These are phyloP conservation scores for Anagrus nilaparvatae DNA, from an alignment of 1,140 invertebrate species.

Conservation along the genomic window DNA sequence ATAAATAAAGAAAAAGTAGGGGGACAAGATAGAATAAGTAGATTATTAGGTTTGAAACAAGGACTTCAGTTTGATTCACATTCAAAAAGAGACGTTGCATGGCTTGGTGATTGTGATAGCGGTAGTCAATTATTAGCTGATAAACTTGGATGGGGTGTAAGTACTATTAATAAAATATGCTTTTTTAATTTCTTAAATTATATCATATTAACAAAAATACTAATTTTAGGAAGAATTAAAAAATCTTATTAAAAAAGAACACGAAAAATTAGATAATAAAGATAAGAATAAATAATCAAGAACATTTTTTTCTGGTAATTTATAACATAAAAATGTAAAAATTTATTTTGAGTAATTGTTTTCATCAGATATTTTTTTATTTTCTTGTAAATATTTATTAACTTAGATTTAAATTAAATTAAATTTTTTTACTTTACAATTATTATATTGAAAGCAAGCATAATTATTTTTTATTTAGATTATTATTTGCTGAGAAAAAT, in stretches of 20 bases:
- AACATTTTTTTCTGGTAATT: too few relatives aligned
- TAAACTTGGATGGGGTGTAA: conserved; percentile 71
- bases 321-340: too few relatives aligned
- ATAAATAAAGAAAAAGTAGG: conserved; percentile 77
- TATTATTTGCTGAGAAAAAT: too few relatives aligned
- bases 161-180: conserved; percentile 27
- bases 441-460: too few relatives aligned
- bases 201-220: too few relatives aligned
- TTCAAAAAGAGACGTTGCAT: conserved; percentile 65
- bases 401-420: too few relatives aligned
- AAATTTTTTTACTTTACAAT: too few relatives aligned
- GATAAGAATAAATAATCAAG: neutral
- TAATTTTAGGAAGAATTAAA: conserved; percentile 1
- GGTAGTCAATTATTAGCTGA: conserved; percentile 70
- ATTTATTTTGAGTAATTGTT: too few relatives aligned
- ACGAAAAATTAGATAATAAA: conserved; percentile 1
- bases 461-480: too few relatives aligned
- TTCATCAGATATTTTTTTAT: too few relatives aligned
- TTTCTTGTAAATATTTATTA: too few relatives aligned
- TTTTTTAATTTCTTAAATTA: too few relatives aligned
- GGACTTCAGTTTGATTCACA: conserved; percentile 62
- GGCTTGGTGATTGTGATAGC: conserved; percentile 79
- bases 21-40: conserved; percentile 41
- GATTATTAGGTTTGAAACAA: conserved; percentile 45
- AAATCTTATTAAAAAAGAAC: neutral